phyloP scores from a whole-genome alignment of 2,888 invertebrate genomes.

The Perizoma affinitatum region DNA sequence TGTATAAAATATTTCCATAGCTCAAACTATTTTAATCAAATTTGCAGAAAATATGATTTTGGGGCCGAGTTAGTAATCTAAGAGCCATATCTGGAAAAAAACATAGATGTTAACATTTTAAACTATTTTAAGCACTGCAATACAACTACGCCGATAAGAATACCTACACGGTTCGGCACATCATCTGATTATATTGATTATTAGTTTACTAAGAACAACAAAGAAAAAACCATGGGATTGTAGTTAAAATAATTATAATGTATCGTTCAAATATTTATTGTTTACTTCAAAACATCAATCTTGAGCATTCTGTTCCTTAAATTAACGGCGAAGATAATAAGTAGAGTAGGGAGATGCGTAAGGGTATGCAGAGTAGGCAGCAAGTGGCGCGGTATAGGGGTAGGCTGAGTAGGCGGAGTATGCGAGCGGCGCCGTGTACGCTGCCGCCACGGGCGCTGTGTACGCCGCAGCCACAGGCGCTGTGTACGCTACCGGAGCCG shows the following conservation, averaged over 20 bases:
- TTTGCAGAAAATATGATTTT: too few species aligned
- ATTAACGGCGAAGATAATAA: constrained; percentile 50
- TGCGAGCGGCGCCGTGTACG: constrained; percentile 51
- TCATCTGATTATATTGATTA: too few species aligned
- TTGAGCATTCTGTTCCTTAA: constrained; percentile 9
- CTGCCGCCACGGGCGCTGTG: constrained; percentile 47
- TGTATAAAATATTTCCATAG: too few species aligned
- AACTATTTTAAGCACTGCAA: too few species aligned
- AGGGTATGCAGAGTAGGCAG: constrained; percentile 56
- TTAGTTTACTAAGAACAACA: too few species aligned
- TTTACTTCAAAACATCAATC: constrained; percentile 12
- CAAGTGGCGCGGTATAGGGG: constrained; percentile 48
- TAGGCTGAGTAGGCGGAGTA: constrained; percentile 54
- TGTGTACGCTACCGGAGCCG: constrained; percentile 50
- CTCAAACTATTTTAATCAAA: too few species aligned
- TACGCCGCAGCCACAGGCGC: constrained; percentile 45
- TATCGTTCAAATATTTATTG: constrained; percentile 9
- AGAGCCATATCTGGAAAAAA: too few species aligned
- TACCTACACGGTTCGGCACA: too few species aligned
- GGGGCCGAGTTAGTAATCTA: too few species aligned
- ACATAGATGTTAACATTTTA: too few species aligned
- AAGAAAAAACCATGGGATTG: too few species aligned
- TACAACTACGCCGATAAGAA: too few species aligned
- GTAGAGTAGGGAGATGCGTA: constrained; percentile 61
- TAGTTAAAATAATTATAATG: constrained; percentile 1